Percentiles rank a stretch among this genome's conserved stretches.
Evolutionary conservation across 2,888 invertebrate species (phyloP).

Genomic region (Halictus quadricinctus): DNA sequence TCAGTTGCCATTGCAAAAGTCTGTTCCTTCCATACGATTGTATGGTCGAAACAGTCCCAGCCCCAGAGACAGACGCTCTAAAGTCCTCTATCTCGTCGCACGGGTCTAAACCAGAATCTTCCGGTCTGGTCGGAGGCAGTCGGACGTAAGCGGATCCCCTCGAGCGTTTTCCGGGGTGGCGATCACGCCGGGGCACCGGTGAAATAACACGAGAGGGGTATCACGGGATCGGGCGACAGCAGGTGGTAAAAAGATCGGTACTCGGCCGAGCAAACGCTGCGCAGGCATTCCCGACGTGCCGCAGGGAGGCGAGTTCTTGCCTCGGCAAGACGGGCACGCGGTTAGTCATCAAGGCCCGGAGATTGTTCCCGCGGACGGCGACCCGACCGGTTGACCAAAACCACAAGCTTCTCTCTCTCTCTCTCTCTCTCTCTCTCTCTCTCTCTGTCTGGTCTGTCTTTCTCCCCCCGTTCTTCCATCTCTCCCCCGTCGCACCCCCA

Average conservation of each 20-base stretch:
- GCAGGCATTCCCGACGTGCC: conserved; percentile 75
- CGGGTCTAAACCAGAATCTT: background rate
- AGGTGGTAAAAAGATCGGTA: conserved; percentile 76
- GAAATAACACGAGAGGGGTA: conserved; percentile 54
- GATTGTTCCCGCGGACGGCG: conserved; percentile 72
- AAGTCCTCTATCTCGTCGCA: conserved; percentile 4
- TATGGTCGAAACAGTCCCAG: background rate
- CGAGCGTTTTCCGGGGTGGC: conserved; percentile 51
- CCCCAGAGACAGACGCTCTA: background rate
- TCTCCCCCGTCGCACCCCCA: background rate
- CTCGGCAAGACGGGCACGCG: conserved; percentile 74
- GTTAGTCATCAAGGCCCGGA: conserved; percentile 77
- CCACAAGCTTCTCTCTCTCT: conserved; percentile 67
- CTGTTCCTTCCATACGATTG: background rate
- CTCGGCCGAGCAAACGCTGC: conserved; percentile 68
- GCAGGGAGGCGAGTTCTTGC: conserved; percentile 75
- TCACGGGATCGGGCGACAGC: conserved; percentile 67
- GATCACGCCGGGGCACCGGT: conserved; percentile 34
- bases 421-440: conserved; percentile 10
- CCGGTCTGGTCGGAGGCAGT: background rate
- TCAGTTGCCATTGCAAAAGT: background rate
- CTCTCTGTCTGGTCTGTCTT: background rate
- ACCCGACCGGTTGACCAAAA: conserved; percentile 75
- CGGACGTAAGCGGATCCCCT: conserved; percentile 30
- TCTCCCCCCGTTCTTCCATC: background rate